These are phyloP conservation scores for Myocastor coypus DNA, from an alignment of 2,113 vertebrate genomes.

Conservation along the genomic window DNA sequence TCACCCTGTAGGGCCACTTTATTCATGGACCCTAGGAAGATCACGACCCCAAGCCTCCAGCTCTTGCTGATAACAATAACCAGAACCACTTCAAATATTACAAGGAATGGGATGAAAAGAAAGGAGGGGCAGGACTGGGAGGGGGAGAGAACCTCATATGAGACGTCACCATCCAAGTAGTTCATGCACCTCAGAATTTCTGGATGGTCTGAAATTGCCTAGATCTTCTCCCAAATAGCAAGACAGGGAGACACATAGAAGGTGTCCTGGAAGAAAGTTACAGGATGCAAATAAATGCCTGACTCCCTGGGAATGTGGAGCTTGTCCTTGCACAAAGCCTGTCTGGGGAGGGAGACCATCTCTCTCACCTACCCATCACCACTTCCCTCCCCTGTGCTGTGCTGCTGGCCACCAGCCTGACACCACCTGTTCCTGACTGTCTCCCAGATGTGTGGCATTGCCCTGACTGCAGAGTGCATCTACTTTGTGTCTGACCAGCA, in stretches of 20 bases:
- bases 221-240: slow-evolving; percentile 21
- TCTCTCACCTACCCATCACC: not conserved
- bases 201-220: slow-evolving; percentile 2
- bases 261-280: not conserved
- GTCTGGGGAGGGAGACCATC: too few relatives aligned
- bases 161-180: not conserved
- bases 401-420: slow-evolving; percentile 6
- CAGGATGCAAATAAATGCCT: not conserved
- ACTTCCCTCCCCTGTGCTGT: not conserved
- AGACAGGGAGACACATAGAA: not conserved
- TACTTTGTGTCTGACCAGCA: slow-evolving; percentile 87
- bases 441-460: slow-evolving; percentile 87
- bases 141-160: not conserved
- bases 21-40: not conserved
- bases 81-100: not conserved
- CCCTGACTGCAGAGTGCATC: slow-evolving; percentile 91
- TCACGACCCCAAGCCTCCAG: not conserved
- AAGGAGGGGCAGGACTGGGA: not conserved
- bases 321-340: not conserved
- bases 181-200: not conserved
- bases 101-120: not conserved
- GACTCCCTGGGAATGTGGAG: not conserved
- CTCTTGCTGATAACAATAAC: not conserved
- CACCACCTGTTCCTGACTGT: not conserved
- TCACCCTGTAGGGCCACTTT: not conserved